Evolutionary conservation across 2,888 invertebrate species (phyloP), one percentile per base, ranked within the genome.

Genomic region (Prosapia bicincta): DNA sequence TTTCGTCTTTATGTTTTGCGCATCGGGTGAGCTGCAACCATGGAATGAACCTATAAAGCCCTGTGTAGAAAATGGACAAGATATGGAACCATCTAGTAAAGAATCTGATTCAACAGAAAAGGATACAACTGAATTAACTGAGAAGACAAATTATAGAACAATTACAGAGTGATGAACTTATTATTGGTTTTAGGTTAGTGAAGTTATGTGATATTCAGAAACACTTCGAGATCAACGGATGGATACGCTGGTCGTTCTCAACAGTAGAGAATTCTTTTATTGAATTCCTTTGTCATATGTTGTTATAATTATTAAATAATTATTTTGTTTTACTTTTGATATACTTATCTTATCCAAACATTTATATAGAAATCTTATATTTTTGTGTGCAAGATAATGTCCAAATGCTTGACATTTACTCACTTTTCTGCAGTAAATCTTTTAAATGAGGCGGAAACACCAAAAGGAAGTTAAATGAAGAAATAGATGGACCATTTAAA

Each of bases 1-100:
- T 82, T 54, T 91, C 0, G 82, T 93, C 9, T 95, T 92, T 83
- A 81, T 91, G 1, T 72, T 92, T 3, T 92, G 89, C 83, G 93
- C 92, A 0, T 90, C 91, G 78, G 94, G 92, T 0, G 91, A 94
- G 66, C 89, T 92, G 38, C 90, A 92, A 78, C 88, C 89, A 82
- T 95, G 94, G 93, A 93, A 95, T 81, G 89, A 91, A 78, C 87
- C 89, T 9, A 69, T 66, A 9, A 54, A 54, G 20, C 20, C 54
- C n/a, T 20, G 20, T n/a, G 5, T 20, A 3, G 54, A 20, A 3
- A 20, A 54, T 6, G 20, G 20, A n/a, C 20, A 20, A 10, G 54
- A 54, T 20, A n/a, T 1, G 20, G 54, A 54, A 5, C 13, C 38
- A 38, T 38, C 38, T 5, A 15, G 13, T 13, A 38, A 38, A 38